These are phyloP conservation scores for Trichacis sp. DNA, from an alignment of 2,888 invertebrate species.

Conservation along the genomic window DNA sequence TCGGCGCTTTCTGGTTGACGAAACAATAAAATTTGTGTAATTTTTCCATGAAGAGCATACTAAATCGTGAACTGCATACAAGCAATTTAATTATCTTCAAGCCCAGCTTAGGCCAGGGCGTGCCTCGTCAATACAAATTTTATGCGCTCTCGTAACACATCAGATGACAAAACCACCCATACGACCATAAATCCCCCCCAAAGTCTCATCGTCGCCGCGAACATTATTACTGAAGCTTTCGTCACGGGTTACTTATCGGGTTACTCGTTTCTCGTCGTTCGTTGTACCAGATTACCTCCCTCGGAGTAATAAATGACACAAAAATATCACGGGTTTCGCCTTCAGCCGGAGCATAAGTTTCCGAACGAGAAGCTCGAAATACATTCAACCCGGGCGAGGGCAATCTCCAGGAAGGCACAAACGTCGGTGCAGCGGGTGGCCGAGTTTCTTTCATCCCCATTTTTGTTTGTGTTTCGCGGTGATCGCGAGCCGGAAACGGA, in stretches of 20 bases:
- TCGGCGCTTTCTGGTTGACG: too few relatives aligned
- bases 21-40: neutral
- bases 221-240: neutral
- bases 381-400: constrained; percentile 1
- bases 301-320: constrained; percentile 12
- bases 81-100: neutral
- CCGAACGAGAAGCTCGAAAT: constrained; percentile 11
- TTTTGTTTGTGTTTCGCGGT: constrained; percentile 63
- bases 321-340: constrained; percentile 5
- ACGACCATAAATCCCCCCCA: neutral
- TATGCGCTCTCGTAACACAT: neutral
- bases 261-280: neutral
- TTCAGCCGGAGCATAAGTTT: constrained; percentile 8
- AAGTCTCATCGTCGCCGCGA: neutral
- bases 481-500: constrained; percentile 64
- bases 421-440: constrained; percentile 20
- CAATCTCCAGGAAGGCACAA: constrained; percentile 10
- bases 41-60: too few relatives aligned
- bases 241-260: neutral
- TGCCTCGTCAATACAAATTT: neutral
- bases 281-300: constrained; percentile 15
- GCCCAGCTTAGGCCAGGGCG: neutral
- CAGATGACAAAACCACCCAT: neutral
- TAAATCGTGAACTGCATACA: neutral
- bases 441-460: constrained; percentile 43